These are phyloP conservation scores for Cyprinodon variegatus DNA, from an alignment of 2,113 vertebrate genomes.

Conservation along the genomic window DNA sequence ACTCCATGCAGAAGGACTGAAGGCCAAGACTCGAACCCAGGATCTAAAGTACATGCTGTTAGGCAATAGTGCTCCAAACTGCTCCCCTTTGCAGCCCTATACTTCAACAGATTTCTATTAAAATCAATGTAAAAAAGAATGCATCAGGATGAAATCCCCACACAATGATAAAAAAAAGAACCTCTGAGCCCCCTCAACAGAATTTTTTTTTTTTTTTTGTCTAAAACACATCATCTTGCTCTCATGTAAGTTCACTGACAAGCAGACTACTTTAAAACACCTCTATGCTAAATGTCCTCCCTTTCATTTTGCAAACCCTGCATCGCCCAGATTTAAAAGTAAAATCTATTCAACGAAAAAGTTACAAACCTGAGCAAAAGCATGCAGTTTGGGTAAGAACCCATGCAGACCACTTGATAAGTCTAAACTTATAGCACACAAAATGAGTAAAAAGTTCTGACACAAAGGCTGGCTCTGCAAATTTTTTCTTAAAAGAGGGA, in stretches of 20 bases:
- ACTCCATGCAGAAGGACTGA: too few relatives aligned
- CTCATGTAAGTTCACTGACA: conserved; percentile 62
- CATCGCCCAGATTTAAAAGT: not conserved
- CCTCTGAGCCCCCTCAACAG: not conserved
- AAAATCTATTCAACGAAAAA: not conserved
- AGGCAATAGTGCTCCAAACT: too few relatives aligned
- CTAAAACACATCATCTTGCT: conserved; percentile 52
- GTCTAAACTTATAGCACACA: too few relatives aligned
- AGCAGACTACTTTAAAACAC: conserved; percentile 56
- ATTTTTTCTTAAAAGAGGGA: not conserved
- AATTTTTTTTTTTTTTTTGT: conserved; percentile 57
- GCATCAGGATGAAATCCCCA: conserved; percentile 47
- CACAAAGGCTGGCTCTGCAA: not conserved
- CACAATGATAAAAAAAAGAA: conserved; percentile 34
- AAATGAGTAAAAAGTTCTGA: not conserved
- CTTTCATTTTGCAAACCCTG: conserved; percentile 36
- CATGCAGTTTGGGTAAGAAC: too few relatives aligned
- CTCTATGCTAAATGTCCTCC: conserved; percentile 25
- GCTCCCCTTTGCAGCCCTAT: too few relatives aligned
- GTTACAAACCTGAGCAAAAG: not conserved
- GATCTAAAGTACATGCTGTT: too few relatives aligned
- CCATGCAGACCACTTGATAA: too few relatives aligned
- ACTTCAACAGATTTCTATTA: not conserved
- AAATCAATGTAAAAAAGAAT: not conserved
- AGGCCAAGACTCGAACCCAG: too few relatives aligned